Base-by-base conservation (phyloP, 2,113 vertebrate genomes). In the Nothoprocta pentlandii region DNA sequence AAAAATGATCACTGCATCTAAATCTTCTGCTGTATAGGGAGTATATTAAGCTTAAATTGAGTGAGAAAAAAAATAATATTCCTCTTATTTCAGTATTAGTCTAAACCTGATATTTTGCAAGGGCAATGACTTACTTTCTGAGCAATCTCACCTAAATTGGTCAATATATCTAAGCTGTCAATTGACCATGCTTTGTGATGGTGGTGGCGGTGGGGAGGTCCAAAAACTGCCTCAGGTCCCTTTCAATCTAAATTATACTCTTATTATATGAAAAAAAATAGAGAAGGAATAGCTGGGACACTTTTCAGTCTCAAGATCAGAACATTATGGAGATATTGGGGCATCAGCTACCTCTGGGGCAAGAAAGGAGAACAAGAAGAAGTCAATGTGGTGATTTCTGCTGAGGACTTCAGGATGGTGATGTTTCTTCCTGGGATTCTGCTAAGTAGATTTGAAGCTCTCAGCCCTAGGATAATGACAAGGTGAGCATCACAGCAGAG, bases 341-440 rank as follows among this genome's bases (percentile, higher is more conserved):
- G 30, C 2, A 67, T 41, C 1, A 4, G 4, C 17, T 2, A 0
- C 30, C 13, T 30, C 32, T 76, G 5, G 7, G 6, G 17, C 61
- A 10, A 10, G 30, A 15, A 75, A 6, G 11, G n/a, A 28, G 47
- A 81, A 30, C 41, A 77, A 58, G 59, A 77, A 76, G 49, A 77
- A 23, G 20, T 53, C 59, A 39, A 54, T 73, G 36, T 20, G 46
- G 46, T 47, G 17, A 20, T 9, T 61, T 1, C 16, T 6, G 34
- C 4, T 4, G 23, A 68, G 58, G 61, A 69, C 1, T 47, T 59
- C 17, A 8, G 10, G 3, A 1, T 59, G 19, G 17, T 4, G 10
- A 15, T 4, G 26, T 10, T 20, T 1, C 5, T 0, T 7, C 6
- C 7, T 11, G 41, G 67, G 19, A 6, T 16, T 16, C 26, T 70